phyloP scores from a whole-genome alignment of 1,140 invertebrate species.

The Trichomalopsis sarcophagae region DNA sequence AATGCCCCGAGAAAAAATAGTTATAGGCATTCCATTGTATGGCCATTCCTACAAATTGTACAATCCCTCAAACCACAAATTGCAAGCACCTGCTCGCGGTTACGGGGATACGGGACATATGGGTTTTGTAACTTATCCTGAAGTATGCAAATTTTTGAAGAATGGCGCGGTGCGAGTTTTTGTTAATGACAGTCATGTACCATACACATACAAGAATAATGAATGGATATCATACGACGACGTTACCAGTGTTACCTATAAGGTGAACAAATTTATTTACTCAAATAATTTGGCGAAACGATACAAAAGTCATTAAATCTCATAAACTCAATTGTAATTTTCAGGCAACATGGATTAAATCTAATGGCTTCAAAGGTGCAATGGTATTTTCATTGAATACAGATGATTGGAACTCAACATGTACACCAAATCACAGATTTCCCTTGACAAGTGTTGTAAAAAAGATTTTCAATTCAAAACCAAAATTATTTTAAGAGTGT shows the following conservation, averaged over 20 bases:
- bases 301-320: slow-evolving; percentile 44
- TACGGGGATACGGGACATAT: slow-evolving; percentile 78
- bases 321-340: slow-evolving; percentile 59
- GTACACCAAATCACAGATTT: slow-evolving; percentile 65
- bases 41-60: slow-evolving; percentile 87
- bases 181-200: slow-evolving; percentile 83
- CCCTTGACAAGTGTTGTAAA: slow-evolving; percentile 62
- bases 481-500: slow-evolving; percentile 19
- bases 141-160: slow-evolving; percentile 81
- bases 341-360: slow-evolving; percentile 79
- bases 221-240: slow-evolving; percentile 96
- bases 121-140: slow-evolving; percentile 84
- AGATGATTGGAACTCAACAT: slow-evolving; percentile 80
- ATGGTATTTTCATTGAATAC: slow-evolving; percentile 87
- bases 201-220: slow-evolving; percentile 83
- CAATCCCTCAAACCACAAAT: slow-evolving; percentile 79
- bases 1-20: slow-evolving; percentile 87
- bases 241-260: slow-evolving; percentile 82
- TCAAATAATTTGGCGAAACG: slow-evolving; percentile 38
- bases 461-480: slow-evolving; percentile 43
- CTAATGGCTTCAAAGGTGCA: slow-evolving; percentile 80
- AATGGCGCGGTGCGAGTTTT: slow-evolving; percentile 76
- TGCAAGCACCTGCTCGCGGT: slow-evolving; percentile 83
- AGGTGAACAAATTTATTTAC: slow-evolving; percentile 73
- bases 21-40: slow-evolving; percentile 93